Percentiles rank a stretch among this genome's conserved stretches.
phyloP scores from a whole-genome alignment of 37 sponge, comb jelly and placozoan genomes.

The Hormiphora californensis region DNA sequence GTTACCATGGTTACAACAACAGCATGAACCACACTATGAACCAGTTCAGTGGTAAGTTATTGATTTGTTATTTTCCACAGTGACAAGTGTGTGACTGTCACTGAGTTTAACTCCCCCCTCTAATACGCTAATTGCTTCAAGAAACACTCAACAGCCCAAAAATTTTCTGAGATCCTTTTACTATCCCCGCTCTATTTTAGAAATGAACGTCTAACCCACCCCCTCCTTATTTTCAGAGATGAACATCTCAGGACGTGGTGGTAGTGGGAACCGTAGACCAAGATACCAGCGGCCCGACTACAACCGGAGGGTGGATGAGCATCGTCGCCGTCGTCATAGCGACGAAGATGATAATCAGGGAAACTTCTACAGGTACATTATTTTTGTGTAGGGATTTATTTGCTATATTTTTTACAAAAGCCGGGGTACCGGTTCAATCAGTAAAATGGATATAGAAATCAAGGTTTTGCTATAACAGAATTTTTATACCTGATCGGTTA shows the following conservation, averaged over 20 bases:
- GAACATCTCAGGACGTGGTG: conserved; percentile 35
- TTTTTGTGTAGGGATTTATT: not conserved
- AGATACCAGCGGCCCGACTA: not conserved
- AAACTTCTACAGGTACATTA: not conserved
- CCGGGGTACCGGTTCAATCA: too few relatives aligned
- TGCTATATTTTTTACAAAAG: too few relatives aligned
- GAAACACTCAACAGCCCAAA: not conserved
- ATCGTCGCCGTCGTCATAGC: too few relatives aligned
- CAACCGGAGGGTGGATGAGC: not conserved
- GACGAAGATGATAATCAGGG: conserved; percentile 6
- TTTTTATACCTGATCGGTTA: not conserved
- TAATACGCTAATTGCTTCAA: not conserved
- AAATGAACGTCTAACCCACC: not conserved
- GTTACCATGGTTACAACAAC: not conserved
- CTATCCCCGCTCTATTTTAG: not conserved
- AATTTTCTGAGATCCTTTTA: not conserved
- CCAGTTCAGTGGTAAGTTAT: conserved; percentile 52
- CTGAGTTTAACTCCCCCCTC: not conserved
- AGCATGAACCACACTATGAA: conserved; percentile 43
- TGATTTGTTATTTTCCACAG: not conserved
- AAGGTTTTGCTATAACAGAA: not conserved
- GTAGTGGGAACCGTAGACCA: not conserved
- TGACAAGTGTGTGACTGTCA: not conserved
- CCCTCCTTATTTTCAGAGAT: conserved; percentile 7
- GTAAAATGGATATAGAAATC: too few relatives aligned